phyloP scores from a whole-genome alignment of 2,888 invertebrate genomes.

The Spodoptera exigua region DNA sequence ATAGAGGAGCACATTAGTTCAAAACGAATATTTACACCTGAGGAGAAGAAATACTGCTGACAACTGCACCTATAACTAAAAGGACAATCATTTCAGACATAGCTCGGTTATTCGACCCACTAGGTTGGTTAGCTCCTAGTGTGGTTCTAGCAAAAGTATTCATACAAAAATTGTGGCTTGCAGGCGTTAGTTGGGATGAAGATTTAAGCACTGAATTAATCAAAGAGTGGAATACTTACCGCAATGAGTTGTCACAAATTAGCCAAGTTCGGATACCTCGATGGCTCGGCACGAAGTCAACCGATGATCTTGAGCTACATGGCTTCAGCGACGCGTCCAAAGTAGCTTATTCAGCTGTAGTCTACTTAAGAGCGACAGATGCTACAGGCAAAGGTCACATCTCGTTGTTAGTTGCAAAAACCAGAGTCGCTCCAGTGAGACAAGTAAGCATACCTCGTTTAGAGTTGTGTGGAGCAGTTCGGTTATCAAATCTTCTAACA shows the following conservation, averaged over 20 bases:
- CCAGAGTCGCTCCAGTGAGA: slow-evolving; percentile 21
- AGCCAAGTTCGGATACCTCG: slow-evolving; percentile 31
- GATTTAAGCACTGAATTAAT: slow-evolving; percentile 16
- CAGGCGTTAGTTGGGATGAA: slow-evolving; percentile 33
- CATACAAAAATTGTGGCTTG: too few relatives aligned
- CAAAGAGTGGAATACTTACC: slow-evolving; percentile 47
- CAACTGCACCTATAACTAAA: neutral
- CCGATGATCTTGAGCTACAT: slow-evolving; percentile 41
- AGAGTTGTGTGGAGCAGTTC: neutral
- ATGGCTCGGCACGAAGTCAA: slow-evolving; percentile 25
- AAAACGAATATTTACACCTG: slow-evolving; percentile 20
- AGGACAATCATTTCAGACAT: too few relatives aligned
- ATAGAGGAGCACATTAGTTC: slow-evolving; percentile 32
- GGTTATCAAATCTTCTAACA: neutral
- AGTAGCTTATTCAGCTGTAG: neutral
- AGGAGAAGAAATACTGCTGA: slow-evolving; percentile 23
- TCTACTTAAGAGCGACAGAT: neutral
- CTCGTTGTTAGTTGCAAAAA: slow-evolving; percentile 13
- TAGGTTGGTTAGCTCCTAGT: too few relatives aligned
- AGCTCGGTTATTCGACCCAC: too few relatives aligned
- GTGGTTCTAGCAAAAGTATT: too few relatives aligned
- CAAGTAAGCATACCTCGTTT: too few relatives aligned
- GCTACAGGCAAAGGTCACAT: neutral
- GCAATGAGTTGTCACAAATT: slow-evolving; percentile 22
- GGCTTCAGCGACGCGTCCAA: slow-evolving; percentile 54